phyloP scores from a whole-genome alignment of 2,888 invertebrate species.

The Agrochola circellaris region DNA sequence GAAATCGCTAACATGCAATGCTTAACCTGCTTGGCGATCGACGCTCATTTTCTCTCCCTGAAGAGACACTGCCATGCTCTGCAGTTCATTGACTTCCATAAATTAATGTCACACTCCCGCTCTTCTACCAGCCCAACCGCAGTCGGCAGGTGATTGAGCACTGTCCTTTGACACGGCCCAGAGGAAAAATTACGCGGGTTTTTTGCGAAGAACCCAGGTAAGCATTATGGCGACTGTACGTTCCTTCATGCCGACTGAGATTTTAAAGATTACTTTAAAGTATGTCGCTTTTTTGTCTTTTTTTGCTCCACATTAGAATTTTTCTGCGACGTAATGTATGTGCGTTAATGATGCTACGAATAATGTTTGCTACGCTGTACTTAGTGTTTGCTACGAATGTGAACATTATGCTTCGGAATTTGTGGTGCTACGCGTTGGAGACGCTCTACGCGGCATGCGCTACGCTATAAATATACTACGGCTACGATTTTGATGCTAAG shows the following conservation, averaged over 20 bases:
- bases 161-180: conserved; percentile 86
- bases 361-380: background rate
- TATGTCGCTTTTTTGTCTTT: conserved; percentile 41
- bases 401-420: too few relatives aligned
- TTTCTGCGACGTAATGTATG: conserved; percentile 26
- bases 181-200: conserved; percentile 85
- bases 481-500: background rate
- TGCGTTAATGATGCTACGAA: conserved; percentile 20
- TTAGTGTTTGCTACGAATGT: too few relatives aligned
- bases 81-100: background rate
- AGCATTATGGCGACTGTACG: conserved; percentile 78
- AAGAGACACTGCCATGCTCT: too few relatives aligned
- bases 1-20: background rate
- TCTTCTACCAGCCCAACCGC: conserved; percentile 70
- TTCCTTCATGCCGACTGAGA: conserved; percentile 72
- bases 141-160: conserved; percentile 85
- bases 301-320: conserved; percentile 22
- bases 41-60: background rate
- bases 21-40: background rate
- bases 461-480: background rate
- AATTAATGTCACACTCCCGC: conserved; percentile 32
- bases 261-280: conserved; percentile 53
- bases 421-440: too few relatives aligned
- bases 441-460: background rate
- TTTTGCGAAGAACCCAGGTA: conserved; percentile 82